A percentile compares a stretch with the other conserved stretches of the same genome.
phyloP scores from a whole-genome alignment of 2,113 vertebrate species.

The Paramormyrops kingsleyae region DNA sequence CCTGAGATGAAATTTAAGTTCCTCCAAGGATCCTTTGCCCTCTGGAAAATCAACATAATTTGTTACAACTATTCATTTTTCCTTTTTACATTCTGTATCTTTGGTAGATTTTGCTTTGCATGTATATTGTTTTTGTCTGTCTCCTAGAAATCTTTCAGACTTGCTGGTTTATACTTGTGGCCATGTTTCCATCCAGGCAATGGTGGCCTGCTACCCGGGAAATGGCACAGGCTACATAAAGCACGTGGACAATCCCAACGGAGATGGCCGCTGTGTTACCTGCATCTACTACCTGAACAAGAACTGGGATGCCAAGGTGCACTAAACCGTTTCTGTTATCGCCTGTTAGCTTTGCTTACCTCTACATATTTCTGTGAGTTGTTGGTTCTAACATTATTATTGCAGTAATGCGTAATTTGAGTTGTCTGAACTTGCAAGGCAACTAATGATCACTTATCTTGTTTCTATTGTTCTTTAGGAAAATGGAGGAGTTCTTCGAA shows the following conservation, averaged over 20 bases:
- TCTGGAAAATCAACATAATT: neutral
- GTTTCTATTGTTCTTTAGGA: conserved; percentile 54
- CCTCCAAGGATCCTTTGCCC: neutral
- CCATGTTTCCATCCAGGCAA: conserved; percentile 57
- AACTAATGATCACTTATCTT: neutral
- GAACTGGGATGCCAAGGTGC: conserved; percentile 83
- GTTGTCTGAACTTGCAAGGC: neutral
- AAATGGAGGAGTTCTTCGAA: conserved; percentile 82
- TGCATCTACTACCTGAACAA: conserved; percentile 90
- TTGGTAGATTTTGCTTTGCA: neutral
- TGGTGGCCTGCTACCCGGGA: conserved; percentile 85
- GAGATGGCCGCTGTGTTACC: conserved; percentile 79
- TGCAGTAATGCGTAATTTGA: neutral
- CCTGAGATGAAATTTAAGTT: neutral
- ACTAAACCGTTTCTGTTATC: neutral
- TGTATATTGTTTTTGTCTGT: neutral
- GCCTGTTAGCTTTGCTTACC: neutral
- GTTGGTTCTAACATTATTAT: neutral
- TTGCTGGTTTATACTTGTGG: neutral
- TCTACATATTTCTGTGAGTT: neutral
- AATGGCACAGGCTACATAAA: conserved; percentile 82
- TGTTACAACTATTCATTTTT: neutral
- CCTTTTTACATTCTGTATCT: neutral
- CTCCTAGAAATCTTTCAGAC: neutral
- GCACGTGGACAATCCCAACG: conserved; percentile 83